Evolutionary conservation across 2,888 invertebrate species (phyloP).

Genomic region (Orchestes rusci): DNA sequence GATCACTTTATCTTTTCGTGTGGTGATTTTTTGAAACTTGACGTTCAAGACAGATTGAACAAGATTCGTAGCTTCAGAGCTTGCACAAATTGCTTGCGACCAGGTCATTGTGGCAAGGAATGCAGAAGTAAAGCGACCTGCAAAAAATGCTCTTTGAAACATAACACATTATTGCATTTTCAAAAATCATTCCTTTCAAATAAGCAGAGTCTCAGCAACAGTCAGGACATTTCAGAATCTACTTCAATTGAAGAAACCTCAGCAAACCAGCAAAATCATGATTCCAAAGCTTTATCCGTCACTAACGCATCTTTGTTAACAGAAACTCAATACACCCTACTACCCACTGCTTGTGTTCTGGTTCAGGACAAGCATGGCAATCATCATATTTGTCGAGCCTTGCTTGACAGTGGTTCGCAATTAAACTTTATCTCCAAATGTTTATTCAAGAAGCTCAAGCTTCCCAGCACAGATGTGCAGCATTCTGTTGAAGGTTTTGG

Average conservation of each 20-base stretch:
- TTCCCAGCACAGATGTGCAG: not conserved
- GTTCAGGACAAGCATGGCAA: slow-evolving; percentile 4
- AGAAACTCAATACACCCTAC: slow-evolving; percentile 1
- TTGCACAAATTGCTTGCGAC: slow-evolving; percentile 8
- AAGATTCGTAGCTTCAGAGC: slow-evolving; percentile 1
- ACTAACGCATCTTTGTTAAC: slow-evolving; percentile 1
- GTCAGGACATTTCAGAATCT: not conserved
- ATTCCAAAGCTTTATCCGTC: slow-evolving; percentile 1
- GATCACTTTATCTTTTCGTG: slow-evolving; percentile 5
- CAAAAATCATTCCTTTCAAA: not conserved
- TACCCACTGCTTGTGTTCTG: slow-evolving; percentile 6
- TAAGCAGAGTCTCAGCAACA: not conserved
- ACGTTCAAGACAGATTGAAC: not conserved
- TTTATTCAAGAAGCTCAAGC: slow-evolving; percentile 1
- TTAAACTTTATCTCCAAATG: slow-evolving; percentile 9
- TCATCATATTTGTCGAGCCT: slow-evolving; percentile 5
- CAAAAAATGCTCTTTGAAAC: slow-evolving; percentile 4
- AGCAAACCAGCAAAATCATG: not conserved
- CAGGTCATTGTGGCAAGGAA: slow-evolving; percentile 5
- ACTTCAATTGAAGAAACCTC: not conserved
- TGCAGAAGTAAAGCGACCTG: slow-evolving; percentile 2
- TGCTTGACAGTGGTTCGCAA: slow-evolving; percentile 9
- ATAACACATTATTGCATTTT: slow-evolving; percentile 7
- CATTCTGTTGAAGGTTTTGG: slow-evolving; percentile 12
- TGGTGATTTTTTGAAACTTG: slow-evolving; percentile 4